phyloP scores from a whole-genome alignment of 1,140 invertebrate species.

The Microplitis mediator region DNA sequence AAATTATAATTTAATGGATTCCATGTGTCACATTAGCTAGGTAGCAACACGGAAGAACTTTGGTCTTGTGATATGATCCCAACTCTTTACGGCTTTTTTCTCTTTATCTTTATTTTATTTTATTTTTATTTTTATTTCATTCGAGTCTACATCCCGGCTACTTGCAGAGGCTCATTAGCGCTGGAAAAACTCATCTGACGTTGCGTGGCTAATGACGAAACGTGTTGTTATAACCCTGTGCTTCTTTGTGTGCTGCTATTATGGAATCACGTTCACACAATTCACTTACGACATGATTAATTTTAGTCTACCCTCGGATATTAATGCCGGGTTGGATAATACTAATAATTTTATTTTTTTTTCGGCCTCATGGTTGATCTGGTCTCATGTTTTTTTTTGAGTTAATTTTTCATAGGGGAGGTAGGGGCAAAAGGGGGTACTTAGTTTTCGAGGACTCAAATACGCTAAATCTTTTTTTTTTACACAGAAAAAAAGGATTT shows the following conservation, averaged over 20 bases:
- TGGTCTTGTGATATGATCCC: neutral
- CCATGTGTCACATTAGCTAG: neutral
- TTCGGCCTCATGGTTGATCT: too few relatives aligned
- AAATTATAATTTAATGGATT: slow-evolving; percentile 22
- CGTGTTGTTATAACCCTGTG: neutral
- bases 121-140: too few relatives aligned
- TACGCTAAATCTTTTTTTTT: too few relatives aligned
- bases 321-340: too few relatives aligned
- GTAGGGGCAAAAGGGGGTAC: too few relatives aligned
- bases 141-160: slow-evolving; percentile 17
- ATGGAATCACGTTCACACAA: neutral
- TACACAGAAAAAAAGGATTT: too few relatives aligned
- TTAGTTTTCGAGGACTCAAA: too few relatives aligned
- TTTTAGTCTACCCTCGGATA: too few relatives aligned
- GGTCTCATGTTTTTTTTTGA: too few relatives aligned
- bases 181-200: slow-evolving; percentile 54
- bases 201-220: slow-evolving; percentile 54
- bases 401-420: too few relatives aligned
- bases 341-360: too few relatives aligned
- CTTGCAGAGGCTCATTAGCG: slow-evolving; percentile 52
- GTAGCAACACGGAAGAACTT: slow-evolving; percentile 3
- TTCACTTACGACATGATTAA: neutral
- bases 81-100: neutral
- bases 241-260: neutral
- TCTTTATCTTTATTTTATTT: neutral